Evolutionary conservation across 2,888 invertebrate species (phyloP), one percentile per base, ranked within the genome.

Genomic region (Dynastes hyllus): DNA sequence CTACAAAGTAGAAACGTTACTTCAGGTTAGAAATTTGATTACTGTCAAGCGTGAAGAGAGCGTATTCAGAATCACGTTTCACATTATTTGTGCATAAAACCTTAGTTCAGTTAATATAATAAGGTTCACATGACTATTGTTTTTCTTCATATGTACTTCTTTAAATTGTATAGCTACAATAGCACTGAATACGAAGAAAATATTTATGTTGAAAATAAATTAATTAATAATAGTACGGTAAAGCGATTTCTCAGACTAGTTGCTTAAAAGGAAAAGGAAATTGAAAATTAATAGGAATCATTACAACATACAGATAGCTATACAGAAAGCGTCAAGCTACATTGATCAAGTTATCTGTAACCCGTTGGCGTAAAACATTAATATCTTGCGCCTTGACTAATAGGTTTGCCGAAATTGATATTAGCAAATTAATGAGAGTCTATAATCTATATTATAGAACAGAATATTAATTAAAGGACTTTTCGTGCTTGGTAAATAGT

Each of bases 361-460:
- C 16, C 22, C 37, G 8, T n/a, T 45, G 13, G 16, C 66, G 45
- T 67, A 27, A 63, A 63, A 32, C 32, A 63, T 63, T 63, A 61
- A 29, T 63, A 29, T 29, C 29, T 40, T 45, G 16, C 37, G 37
- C 66, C 45, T 67, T 67, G 40, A 67, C 40, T 45, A 67, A 67
- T 67, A 40, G 66, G 66, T 40, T 16, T 32, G 40, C 16, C 22
- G 16, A 66, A 40, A 67, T 16, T 45, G 22, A 67, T 45, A 67
- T 67, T 67, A 45, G 45, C 22, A 50, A 67, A 40, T 67, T 37
- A 67, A 45, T 16, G 11, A 40, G 16, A n/a, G 66, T 32, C 3
- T 32, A 63, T 27, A 27, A 13, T 32, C 4, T 29, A 32, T 45
- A 67, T 22, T 22, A 22, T 22, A 22, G 22, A 22, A 22, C 9